phyloP scores from a whole-genome alignment of 92 coral and sea anemone genomes.

The Anthopleura xanthogrammica region DNA sequence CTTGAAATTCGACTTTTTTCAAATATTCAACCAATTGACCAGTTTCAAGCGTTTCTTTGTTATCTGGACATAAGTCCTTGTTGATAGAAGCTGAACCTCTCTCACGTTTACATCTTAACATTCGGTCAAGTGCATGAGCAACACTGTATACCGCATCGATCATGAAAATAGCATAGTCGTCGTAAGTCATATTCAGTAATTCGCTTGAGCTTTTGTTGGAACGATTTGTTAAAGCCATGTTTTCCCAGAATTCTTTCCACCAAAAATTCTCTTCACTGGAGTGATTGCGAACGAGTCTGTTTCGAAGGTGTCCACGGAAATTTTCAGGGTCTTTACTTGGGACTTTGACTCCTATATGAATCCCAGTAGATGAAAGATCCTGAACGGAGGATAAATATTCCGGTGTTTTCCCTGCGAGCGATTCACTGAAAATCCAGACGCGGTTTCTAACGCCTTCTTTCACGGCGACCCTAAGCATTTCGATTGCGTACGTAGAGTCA shows the following conservation, averaged over 20 bases:
- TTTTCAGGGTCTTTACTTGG: slow-evolving; percentile 19
- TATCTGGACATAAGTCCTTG: slow-evolving; percentile 13
- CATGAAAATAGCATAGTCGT: slow-evolving; percentile 43
- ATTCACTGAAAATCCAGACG: slow-evolving; percentile 65
- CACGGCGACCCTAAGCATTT: slow-evolving; percentile 30
- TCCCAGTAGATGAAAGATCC: slow-evolving; percentile 25
- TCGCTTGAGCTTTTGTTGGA: neutral
- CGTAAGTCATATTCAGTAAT: slow-evolving; percentile 5
- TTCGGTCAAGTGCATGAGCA: slow-evolving; percentile 49
- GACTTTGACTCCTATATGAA: slow-evolving; percentile 51
- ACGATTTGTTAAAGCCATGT: neutral
- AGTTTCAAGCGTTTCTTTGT: neutral
- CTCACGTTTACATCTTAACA: neutral
- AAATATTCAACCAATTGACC: slow-evolving; percentile 24
- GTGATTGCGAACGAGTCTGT: slow-evolving; percentile 6
- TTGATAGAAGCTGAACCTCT: too few relatives aligned
- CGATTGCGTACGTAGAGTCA: slow-evolving; percentile 32
- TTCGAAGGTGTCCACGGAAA: slow-evolving; percentile 21
- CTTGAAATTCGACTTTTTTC: slow-evolving; percentile 40
- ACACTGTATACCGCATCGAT: slow-evolving; percentile 42
- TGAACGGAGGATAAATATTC: slow-evolving; percentile 20
- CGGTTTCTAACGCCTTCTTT: slow-evolving; percentile 27
- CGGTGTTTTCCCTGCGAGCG: slow-evolving; percentile 38
- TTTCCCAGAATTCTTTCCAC: slow-evolving; percentile 50
- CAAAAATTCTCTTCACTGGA: slow-evolving; percentile 15